Evolutionary conservation across 2,113 vertebrate species (phyloP).

Genomic region (Ailurus styani): DNA sequence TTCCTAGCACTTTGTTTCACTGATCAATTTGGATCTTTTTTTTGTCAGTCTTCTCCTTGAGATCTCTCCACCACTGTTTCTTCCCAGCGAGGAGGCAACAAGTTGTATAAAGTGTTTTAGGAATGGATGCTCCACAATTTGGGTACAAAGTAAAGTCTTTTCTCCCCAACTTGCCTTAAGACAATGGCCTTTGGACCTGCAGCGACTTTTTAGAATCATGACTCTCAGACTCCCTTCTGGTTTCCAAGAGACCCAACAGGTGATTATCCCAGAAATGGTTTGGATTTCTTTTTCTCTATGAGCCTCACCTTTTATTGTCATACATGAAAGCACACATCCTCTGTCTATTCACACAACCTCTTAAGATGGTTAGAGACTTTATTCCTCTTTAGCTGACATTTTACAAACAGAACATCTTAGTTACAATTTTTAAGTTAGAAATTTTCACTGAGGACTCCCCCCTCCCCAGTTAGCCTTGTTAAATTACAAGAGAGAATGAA

Average conservation of each 20-base stretch:
- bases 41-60: background rate
- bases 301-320: background rate
- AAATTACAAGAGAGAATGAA: background rate
- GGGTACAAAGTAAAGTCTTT: background rate
- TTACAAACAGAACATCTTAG: conserved; percentile 3
- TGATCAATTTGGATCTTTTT: background rate
- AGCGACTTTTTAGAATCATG: background rate
- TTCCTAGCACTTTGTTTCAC: background rate
- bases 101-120: background rate
- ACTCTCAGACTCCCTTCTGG: background rate
- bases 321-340: background rate
- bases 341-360: background rate
- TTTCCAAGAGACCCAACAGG: background rate
- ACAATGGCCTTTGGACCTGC: background rate
- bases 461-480: background rate
- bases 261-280: too few relatives aligned
- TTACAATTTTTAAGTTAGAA: background rate
- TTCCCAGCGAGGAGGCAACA: background rate
- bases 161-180: background rate
- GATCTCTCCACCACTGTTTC: background rate
- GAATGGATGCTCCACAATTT: background rate
- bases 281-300: background rate
- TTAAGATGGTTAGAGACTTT: background rate
- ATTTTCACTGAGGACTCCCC: background rate
- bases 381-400: background rate